Evolutionary conservation across 2,797 vertebrate genomes (phyloP).

Genomic region (Melanotaenia maccullochi): DNA sequence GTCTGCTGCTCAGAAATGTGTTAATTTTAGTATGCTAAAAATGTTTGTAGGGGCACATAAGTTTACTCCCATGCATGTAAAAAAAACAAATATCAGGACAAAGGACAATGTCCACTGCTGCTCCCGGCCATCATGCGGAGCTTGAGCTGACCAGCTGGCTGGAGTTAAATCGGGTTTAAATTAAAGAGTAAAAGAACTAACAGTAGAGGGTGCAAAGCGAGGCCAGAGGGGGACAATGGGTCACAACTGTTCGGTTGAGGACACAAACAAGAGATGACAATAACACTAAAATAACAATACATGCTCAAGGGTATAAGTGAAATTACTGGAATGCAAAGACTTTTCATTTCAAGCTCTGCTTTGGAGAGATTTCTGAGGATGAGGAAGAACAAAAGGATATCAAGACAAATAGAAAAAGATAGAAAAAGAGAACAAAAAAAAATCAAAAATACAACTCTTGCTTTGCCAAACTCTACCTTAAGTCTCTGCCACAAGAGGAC

Average conservation of each 20-base stretch:
- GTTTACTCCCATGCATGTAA: conserved; percentile 1
- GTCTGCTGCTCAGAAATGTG: conserved; percentile 16
- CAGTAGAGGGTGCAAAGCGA: conserved; percentile 31
- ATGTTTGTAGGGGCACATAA: conserved; percentile 3
- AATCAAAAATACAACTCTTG: conserved; percentile 7
- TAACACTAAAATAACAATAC: conserved; percentile 20
- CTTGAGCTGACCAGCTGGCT: conserved; percentile 40
- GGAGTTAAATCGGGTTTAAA: conserved; percentile 60
- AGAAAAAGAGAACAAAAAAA: neutral
- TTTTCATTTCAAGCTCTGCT: conserved; percentile 29
- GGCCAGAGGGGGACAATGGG: conserved; percentile 40
- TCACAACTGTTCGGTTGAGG: conserved; percentile 27
- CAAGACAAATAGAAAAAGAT: conserved; percentile 15
- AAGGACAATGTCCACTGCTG: conserved; percentile 28
- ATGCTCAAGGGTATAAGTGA: conserved; percentile 19
- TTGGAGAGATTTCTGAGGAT: conserved; percentile 9
- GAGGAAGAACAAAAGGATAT: conserved; percentile 4
- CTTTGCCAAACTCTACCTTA: conserved; percentile 37
- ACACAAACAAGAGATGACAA: conserved; percentile 28
- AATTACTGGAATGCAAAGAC: conserved; percentile 13
- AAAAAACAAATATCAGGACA: conserved; percentile 20
- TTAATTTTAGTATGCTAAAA: conserved; percentile 4
- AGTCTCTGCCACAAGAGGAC: conserved; percentile 32
- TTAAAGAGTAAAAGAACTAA: conserved; percentile 58
- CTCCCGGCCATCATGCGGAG: conserved; percentile 20